Conservation (phyloP, 2,888 invertebrate species). For the Elmis aenea region DNA sequence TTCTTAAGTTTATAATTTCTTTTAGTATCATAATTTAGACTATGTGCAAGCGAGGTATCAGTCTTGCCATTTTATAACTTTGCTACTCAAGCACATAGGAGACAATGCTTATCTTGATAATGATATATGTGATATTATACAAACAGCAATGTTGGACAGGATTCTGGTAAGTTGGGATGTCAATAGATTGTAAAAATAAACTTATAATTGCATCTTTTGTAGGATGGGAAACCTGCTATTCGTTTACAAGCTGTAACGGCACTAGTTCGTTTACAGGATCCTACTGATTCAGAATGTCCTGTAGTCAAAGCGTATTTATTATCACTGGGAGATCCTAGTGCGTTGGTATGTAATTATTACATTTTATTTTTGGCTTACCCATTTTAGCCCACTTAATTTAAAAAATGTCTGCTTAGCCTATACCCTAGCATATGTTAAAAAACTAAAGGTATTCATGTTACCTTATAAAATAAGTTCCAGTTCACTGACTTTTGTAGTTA, state of each 20-base stretch:
- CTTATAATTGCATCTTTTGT: conserved; percentile 1
- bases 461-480: too few species aligned
- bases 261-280: conserved; percentile 54
- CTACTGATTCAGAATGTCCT: conserved; percentile 49
- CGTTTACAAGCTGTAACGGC: conserved; percentile 54
- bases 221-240: conserved; percentile 40
- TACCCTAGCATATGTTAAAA: too few species aligned
- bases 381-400: too few species aligned
- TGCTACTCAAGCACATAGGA: conserved; percentile 51
- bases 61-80: conserved; percentile 53
- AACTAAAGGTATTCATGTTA: too few species aligned
- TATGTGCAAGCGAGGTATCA: conserved; percentile 49
- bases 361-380: too few species aligned
- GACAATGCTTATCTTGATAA: conserved; percentile 54
- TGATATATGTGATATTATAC: conserved; percentile 49
- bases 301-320: conserved; percentile 49
- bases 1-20: not conserved
- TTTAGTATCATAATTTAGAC: conserved; percentile 39
- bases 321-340: conserved; percentile 8
- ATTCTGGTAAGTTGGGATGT: conserved; percentile 52
- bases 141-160: conserved; percentile 50
- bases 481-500: too few species aligned
- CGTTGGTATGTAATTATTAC: conserved; percentile 12
- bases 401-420: too few species aligned
- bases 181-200: too few species aligned